Evolutionary conservation across 92 coral and sea anemone species (phyloP).

Genomic region (Epizoanthus fatuus): DNA sequence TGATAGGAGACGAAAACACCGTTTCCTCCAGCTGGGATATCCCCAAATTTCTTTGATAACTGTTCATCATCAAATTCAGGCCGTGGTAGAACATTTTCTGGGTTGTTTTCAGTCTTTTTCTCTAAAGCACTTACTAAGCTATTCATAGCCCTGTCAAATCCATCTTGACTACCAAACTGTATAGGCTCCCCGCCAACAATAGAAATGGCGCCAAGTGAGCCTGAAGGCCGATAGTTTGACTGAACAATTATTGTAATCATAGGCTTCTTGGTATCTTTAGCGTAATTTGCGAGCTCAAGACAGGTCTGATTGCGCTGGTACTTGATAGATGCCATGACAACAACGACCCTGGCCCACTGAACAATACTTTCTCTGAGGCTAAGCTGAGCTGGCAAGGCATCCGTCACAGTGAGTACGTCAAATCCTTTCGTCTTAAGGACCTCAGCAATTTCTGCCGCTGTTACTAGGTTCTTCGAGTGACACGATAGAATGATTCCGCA

Average conservation of each 20-base stretch:
- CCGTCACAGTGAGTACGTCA: slow-evolving; percentile 65
- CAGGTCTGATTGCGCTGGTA: slow-evolving; percentile 82
- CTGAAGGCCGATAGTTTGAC: slow-evolving; percentile 76
- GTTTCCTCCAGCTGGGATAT: slow-evolving; percentile 49
- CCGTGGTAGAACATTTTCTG: slow-evolving; percentile 35
- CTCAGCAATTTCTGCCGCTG: slow-evolving; percentile 51
- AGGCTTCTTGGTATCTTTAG: slow-evolving; percentile 83
- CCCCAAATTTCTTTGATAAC: slow-evolving; percentile 40
- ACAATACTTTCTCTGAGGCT: slow-evolving; percentile 68
- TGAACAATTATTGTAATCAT: slow-evolving; percentile 73
- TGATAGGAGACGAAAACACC: slow-evolving; percentile 74
- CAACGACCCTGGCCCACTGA: slow-evolving; percentile 75
- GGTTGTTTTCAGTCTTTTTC: slow-evolving; percentile 40
- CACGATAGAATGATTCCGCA: slow-evolving; percentile 58
- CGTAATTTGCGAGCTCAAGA: slow-evolving; percentile 81
- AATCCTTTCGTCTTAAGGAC: slow-evolving; percentile 44
- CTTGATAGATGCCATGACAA: slow-evolving; percentile 73
- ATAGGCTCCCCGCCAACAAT: slow-evolving; percentile 67
- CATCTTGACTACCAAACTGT: slow-evolving; percentile 24
- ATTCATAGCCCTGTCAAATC: slow-evolving; percentile 38
- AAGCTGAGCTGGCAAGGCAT: slow-evolving; percentile 66
- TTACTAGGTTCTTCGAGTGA: slow-evolving; percentile 73
- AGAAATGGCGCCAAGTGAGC: slow-evolving; percentile 81
- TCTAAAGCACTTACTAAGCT: slow-evolving; percentile 38
- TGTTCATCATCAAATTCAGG: slow-evolving; percentile 31